phyloP scores from a whole-genome alignment of 2,888 invertebrate species.

The Tipula unca region DNA sequence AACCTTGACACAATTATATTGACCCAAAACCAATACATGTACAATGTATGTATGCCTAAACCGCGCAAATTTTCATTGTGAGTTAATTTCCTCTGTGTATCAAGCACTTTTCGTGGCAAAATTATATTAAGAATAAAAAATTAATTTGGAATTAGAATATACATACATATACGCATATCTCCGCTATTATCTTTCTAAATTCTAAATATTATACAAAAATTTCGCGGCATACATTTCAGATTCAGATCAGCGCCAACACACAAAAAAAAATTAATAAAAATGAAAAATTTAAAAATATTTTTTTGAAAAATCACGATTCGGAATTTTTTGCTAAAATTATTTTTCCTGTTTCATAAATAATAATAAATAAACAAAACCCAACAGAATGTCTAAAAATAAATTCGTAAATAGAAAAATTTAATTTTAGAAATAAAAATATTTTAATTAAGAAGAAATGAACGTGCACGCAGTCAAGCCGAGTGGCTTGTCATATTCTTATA shows the following conservation, averaged over 20 bases:
- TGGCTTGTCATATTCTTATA: not conserved
- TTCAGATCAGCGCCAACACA: not conserved
- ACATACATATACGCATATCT: not conserved
- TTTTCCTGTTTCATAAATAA: constrained; percentile 8
- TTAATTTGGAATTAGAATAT: not conserved
- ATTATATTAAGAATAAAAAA: not conserved
- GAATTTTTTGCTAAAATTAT: not conserved
- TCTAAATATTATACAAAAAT: not conserved
- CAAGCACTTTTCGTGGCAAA: not conserved
- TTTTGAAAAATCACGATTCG: not conserved
- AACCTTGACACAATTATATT: not conserved
- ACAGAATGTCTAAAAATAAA: not conserved
- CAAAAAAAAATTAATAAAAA: not conserved
- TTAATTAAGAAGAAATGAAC: not conserved
- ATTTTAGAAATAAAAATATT: not conserved
- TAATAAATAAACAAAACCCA: not conserved
- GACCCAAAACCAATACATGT: not conserved
- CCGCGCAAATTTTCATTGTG: no score
- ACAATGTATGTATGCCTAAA: not conserved
- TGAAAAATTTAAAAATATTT: not conserved
- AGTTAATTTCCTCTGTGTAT: no score
- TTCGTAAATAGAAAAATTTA: not conserved
- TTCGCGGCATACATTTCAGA: not conserved
- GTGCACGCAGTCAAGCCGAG: not conserved
- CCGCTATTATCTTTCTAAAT: not conserved